These are phyloP conservation scores for Cacoxenus indagator DNA, from an alignment of 2,888 invertebrate genomes.

Conservation along the genomic window DNA sequence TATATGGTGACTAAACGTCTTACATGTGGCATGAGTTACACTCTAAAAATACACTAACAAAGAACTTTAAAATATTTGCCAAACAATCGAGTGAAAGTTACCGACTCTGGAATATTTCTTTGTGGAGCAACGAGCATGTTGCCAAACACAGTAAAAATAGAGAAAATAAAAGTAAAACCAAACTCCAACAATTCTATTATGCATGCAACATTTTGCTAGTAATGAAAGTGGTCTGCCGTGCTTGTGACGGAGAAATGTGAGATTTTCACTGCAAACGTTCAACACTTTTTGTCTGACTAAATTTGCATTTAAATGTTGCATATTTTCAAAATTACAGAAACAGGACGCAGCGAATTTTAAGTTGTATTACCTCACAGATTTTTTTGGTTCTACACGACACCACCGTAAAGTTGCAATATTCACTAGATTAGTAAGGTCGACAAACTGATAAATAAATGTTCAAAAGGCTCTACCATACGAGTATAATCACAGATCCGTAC, in stretches of 20 bases:
- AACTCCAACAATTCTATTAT: neutral
- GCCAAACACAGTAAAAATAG: neutral
- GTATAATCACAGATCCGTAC: too few species aligned
- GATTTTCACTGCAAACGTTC: neutral
- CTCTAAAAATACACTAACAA: neutral
- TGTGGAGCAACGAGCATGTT: neutral
- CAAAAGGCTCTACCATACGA: too few species aligned
- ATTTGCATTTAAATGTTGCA: too few species aligned
- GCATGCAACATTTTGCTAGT: conserved; percentile 3
- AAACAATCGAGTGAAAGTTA: neutral
- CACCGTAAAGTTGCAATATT: too few species aligned
- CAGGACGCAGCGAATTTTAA: too few species aligned
- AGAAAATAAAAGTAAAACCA: too few species aligned
- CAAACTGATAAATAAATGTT: too few species aligned
- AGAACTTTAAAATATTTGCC: neutral
- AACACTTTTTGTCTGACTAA: neutral
- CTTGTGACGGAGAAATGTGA: neutral
- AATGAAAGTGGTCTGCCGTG: neutral
- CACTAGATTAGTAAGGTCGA: too few species aligned
- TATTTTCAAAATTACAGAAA: too few species aligned
- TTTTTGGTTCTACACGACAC: too few species aligned
- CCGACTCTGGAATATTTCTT: too few species aligned
- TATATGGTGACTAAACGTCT: neutral
- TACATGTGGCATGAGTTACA: neutral
- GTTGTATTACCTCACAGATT: too few species aligned